Base-by-base conservation (phyloP, 2,113 vertebrate genomes). In the Corythoichthys haematopterus region DNA sequence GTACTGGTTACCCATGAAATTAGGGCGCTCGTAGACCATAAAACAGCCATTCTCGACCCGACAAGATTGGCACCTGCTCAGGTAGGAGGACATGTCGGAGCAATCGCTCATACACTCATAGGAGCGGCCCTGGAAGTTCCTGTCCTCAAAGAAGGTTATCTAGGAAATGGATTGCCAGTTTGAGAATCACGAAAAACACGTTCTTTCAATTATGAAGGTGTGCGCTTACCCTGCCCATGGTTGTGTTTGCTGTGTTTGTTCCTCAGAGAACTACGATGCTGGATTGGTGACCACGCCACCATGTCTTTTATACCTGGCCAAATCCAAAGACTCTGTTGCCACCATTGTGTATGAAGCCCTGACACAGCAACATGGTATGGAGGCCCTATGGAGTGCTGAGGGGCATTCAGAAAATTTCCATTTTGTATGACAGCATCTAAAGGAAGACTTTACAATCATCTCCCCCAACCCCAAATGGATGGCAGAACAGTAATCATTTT, bases 121-220 rank as follows among this genome's bases (percentile, higher is more conserved):
- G 62, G 81, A 84, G 20, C 86, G 88, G 8, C 91, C 88, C 81
- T 88, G 83, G 82, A 91, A 90, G 86, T 90, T 91, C 76, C 65
- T 89, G 2, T 91, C 90, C 86, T 92, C 88, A 73, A 86, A 91
- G 67, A 91, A 90, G 58, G 79, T 85, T 65, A 90, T 85, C 89
- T 88, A 55, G 13, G 60, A 66, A 48, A 12, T 3, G 35, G 33
- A 36, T 57, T 14, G 12, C 5, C 9, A 14, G 33, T 57, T 57
- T 14, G 14, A 35, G 14, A 57, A 57, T 0, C 2, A 57, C 14
- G 16, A 46, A 13, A 62, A 59, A 62, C 4, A 28, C 40, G 12
- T 12, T 28, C 7, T 5, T 46, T 28, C 28, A 12, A 15, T n/a
- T 62, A 57, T 35, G 36, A 35, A 35, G 37, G 35, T 36, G 64